phyloP scores from a whole-genome alignment of 2,113 vertebrate species.

The Oryzias celebensis region DNA sequence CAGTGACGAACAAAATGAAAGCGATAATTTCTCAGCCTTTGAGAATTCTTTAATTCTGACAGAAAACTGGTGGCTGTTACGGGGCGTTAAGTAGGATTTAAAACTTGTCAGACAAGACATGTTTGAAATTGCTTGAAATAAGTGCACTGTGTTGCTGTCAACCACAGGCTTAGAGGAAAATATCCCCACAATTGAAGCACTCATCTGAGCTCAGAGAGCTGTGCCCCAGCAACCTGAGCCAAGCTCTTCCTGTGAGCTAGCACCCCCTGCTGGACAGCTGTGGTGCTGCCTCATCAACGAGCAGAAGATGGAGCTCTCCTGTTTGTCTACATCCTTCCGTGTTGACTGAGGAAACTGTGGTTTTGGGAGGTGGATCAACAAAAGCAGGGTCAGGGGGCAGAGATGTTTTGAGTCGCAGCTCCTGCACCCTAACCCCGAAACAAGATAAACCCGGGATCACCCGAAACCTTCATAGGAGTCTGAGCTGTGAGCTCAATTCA shows the following conservation, averaged over 20 bases:
- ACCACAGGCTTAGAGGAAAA: slow-evolving; percentile 82
- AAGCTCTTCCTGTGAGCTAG: slow-evolving; percentile 71
- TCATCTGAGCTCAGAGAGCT: slow-evolving; percentile 78
- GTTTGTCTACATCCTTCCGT: slow-evolving; percentile 5
- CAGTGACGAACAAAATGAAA: slow-evolving; percentile 77
- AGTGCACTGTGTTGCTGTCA: slow-evolving; percentile 86
- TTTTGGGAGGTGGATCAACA: neutral
- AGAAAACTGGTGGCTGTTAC: slow-evolving; percentile 84
- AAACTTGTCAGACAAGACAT: slow-evolving; percentile 88
- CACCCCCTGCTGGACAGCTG: slow-evolving; percentile 73
- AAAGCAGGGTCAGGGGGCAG: no score
- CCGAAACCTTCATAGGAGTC: no score
- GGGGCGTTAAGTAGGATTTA: slow-evolving; percentile 86
- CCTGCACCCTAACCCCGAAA: no score
- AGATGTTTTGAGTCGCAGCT: no score
- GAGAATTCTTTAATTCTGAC: slow-evolving; percentile 85
- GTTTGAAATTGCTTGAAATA: slow-evolving; percentile 88
- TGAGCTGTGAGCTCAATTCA: no score
- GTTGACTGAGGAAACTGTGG: neutral
- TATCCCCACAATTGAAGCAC: slow-evolving; percentile 83
- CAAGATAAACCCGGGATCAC: no score
- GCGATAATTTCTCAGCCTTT: slow-evolving; percentile 80
- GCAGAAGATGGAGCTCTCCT: neutral
- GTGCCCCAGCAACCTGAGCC: slow-evolving; percentile 60
- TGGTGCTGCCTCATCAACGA: neutral